phyloP scores from a whole-genome alignment of 2,888 invertebrate genomes.

The Stenichneumon culpator region DNA sequence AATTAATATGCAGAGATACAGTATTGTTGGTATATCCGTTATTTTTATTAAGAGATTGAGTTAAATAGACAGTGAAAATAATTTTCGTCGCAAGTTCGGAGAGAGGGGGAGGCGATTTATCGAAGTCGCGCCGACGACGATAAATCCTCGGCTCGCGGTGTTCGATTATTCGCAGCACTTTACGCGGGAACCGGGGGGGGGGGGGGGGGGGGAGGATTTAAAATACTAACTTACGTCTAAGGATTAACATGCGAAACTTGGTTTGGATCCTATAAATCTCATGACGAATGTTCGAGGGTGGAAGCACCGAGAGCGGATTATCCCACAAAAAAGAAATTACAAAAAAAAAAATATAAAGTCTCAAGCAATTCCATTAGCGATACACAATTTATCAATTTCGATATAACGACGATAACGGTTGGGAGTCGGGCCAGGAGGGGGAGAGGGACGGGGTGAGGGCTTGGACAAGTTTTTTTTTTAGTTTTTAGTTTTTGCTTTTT shows the following conservation, averaged over 20 bases:
- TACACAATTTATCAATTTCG: slow-evolving; percentile 32
- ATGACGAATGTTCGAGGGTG: slow-evolving; percentile 67
- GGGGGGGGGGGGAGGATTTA: background rate
- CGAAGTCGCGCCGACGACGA: slow-evolving; percentile 5
- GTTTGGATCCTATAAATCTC: slow-evolving; percentile 68
- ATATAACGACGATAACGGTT: slow-evolving; percentile 1
- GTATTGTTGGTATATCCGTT: slow-evolving; percentile 31
- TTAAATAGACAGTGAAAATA: slow-evolving; percentile 74
- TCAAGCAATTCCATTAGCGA: slow-evolving; percentile 36
- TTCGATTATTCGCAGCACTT: slow-evolving; percentile 19
- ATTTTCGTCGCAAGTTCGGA: slow-evolving; percentile 42
- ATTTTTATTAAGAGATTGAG: slow-evolving; percentile 69
- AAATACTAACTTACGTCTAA: slow-evolving; percentile 76
- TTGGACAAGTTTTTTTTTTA: slow-evolving; percentile 74
- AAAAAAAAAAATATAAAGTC: background rate
- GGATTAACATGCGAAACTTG: slow-evolving; percentile 76
- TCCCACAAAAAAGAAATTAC: background rate
- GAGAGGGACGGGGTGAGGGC: slow-evolving; percentile 48
- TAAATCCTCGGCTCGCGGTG: slow-evolving; percentile 3
- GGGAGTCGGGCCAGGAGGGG: background rate
- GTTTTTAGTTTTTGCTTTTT: slow-evolving; percentile 20
- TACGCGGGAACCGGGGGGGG: too few relatives aligned
- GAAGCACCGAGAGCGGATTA: slow-evolving; percentile 53
- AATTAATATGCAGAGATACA: slow-evolving; percentile 33
- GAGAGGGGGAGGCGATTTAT: background rate